These are phyloP conservation scores for Uria aalge DNA, from an alignment of 2,113 vertebrate genomes.

Conservation along the genomic window DNA sequence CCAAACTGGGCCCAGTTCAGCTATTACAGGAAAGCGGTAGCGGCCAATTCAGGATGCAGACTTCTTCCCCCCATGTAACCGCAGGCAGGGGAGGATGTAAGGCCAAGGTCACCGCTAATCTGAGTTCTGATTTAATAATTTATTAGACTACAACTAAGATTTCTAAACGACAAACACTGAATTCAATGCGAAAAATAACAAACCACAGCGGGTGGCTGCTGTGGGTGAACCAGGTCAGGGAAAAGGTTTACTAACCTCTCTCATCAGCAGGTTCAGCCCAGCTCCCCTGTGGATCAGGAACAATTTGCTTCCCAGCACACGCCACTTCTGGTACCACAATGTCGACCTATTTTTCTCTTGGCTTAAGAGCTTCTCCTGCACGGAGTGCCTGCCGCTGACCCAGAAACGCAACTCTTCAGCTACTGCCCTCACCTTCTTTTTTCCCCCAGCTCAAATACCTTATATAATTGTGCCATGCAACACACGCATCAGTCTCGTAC, in stretches of 20 bases:
- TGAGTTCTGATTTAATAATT: background rate
- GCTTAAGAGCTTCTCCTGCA: constrained; percentile 21
- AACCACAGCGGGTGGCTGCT: background rate
- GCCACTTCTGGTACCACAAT: background rate
- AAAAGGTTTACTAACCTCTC: background rate
- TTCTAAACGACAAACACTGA: background rate
- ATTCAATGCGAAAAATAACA: background rate
- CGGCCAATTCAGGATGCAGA: background rate
- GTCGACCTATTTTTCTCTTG: constrained; percentile 26
- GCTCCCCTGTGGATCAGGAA: background rate
- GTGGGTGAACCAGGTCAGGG: background rate
- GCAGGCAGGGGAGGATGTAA: background rate
- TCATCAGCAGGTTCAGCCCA: background rate
- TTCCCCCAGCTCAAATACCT: background rate
- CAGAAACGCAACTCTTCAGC: constrained; percentile 42
- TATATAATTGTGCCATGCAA: background rate
- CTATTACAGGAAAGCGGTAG: background rate
- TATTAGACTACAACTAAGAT: background rate
- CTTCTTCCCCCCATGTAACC: background rate
- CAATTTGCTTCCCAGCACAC: background rate
- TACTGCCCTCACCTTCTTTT: background rate
- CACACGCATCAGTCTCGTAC: background rate
- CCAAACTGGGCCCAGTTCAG: background rate
- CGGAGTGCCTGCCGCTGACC: constrained; percentile 23
- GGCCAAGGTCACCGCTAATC: background rate